phyloP scores from a whole-genome alignment of 2,797 vertebrate species.

The Galago senegalensis region DNA sequence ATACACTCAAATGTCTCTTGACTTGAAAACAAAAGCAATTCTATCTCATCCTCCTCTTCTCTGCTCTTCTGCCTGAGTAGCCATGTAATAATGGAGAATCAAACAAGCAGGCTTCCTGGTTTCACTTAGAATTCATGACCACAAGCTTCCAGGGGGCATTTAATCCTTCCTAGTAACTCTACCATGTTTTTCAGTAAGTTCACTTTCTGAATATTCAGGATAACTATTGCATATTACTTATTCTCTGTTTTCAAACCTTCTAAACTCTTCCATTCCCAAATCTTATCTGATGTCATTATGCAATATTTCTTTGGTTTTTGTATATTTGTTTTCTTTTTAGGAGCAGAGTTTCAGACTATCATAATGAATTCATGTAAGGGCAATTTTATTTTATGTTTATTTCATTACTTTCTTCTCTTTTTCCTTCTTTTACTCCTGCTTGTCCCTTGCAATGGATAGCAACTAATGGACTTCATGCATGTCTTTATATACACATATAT shows the following conservation, averaged over 20 bases:
- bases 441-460: neutral
- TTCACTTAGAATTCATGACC: neutral
- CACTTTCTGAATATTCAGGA: neutral
- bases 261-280: neutral
- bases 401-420: neutral
- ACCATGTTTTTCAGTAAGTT: neutral
- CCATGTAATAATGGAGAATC: neutral
- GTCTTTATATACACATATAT: neutral
- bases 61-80: neutral
- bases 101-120: neutral
- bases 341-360: neutral
- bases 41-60: neutral
- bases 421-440: neutral
- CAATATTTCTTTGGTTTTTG: neutral
- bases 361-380: neutral
- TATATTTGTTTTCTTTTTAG: neutral
- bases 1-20: neutral
- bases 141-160: neutral
- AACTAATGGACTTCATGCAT: neutral
- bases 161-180: neutral
- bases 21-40: constrained; percentile 7
- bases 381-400: constrained; percentile 28
- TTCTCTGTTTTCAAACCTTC: constrained; percentile 21
- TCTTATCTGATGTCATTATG: neutral
- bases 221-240: neutral